phyloP scores from a whole-genome alignment of 2,797 vertebrate genomes.

The Ispidina picta region DNA sequence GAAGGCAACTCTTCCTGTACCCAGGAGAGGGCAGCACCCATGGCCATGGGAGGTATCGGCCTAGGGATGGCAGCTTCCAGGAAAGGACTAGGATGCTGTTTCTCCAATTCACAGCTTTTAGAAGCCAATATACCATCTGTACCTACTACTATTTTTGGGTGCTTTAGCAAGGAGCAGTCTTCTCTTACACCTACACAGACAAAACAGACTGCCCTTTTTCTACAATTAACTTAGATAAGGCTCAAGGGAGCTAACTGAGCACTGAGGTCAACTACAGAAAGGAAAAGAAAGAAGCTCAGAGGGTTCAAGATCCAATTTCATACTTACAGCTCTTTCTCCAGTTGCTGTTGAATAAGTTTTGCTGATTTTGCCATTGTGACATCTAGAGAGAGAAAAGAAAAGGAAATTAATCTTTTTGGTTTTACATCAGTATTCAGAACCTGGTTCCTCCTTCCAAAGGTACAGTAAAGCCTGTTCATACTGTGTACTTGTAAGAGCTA shows the following conservation, averaged over 20 bases:
- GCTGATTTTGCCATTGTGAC: slow-evolving; percentile 96
- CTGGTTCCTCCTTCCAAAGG: not conserved
- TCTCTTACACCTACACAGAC: not conserved
- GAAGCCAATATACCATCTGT: not conserved
- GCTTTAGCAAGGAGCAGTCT: not conserved
- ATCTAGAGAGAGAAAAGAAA: slow-evolving; percentile 79
- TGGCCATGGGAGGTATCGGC: rapidly evolving
- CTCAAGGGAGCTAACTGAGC: not conserved
- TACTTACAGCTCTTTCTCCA: slow-evolving; percentile 98
- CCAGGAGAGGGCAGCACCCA: not conserved
- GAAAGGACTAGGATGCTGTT: not conserved
- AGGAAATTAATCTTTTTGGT: not conserved
- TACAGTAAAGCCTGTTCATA: not conserved
- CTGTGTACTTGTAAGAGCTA: not conserved
- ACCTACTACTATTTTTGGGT: not conserved
- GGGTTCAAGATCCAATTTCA: not conserved
- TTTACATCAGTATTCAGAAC: not conserved
- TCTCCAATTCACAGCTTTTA: not conserved
- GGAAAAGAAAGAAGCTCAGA: not conserved
- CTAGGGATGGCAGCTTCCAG: not conserved
- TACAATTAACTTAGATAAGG: not conserved
- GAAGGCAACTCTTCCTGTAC: not conserved
- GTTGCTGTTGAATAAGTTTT: slow-evolving; percentile 95
- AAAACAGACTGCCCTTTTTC: not conserved
- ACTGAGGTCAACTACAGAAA: not conserved